Conservation (phyloP, 1,140 invertebrate genomes). For the Colletes latitarsis region DNA sequence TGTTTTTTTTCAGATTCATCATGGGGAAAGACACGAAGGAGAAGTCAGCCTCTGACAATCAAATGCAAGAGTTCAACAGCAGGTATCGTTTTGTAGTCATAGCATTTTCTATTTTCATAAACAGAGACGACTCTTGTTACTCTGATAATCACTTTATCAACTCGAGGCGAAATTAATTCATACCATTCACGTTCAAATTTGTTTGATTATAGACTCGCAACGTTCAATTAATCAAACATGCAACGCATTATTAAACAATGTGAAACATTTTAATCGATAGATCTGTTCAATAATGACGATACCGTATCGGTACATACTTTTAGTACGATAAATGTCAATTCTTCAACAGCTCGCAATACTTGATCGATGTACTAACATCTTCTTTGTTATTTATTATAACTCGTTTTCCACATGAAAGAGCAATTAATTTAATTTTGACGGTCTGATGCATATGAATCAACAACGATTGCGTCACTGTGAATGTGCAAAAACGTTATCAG, state of each 20-base stretch:
- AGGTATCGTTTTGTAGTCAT: slow-evolving; percentile 57
- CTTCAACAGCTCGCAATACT: background rate
- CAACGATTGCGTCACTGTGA: background rate
- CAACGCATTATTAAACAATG: too few relatives aligned
- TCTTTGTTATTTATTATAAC: too few relatives aligned
- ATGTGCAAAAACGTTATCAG: background rate
- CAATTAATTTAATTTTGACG: background rate
- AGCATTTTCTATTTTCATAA: background rate
- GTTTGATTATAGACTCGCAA: too few relatives aligned
- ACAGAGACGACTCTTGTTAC: background rate
- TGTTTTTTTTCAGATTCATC: slow-evolving; percentile 41
- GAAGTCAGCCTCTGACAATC: slow-evolving; percentile 51
- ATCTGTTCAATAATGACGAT: background rate
- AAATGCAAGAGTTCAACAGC: slow-evolving; percentile 75
- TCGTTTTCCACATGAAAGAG: background rate
- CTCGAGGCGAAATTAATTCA: background rate
- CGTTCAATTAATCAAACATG: background rate
- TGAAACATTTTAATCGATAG: too few relatives aligned
- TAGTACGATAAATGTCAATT: background rate
- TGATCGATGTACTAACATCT: background rate
- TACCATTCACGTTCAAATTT: background rate
- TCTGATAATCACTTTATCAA: too few relatives aligned
- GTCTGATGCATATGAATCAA: background rate
- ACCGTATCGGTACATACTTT: background rate
- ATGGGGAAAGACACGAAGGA: slow-evolving; percentile 68